Evolutionary conservation across 2,113 vertebrate species (phyloP).

Genomic region (Ardeotis arabs): DNA sequence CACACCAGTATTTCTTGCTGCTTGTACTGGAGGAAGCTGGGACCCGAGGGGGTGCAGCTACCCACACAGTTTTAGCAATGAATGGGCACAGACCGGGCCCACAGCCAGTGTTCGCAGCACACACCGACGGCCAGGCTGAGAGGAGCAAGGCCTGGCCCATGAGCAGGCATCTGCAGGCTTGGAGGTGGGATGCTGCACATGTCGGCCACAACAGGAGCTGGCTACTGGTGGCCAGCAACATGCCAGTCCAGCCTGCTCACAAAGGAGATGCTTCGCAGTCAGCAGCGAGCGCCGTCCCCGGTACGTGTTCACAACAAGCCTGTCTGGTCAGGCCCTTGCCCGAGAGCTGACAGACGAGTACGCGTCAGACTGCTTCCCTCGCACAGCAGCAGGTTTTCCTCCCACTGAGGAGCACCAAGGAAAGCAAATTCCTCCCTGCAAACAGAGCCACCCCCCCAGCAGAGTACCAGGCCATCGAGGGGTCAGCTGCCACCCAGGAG

Average conservation of each 20-base stretch:
- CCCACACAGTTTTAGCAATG: rapidly evolving
- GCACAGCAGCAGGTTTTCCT: background rate
- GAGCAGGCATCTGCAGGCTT: background rate
- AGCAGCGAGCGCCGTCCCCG: rapidly evolving
- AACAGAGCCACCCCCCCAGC: background rate
- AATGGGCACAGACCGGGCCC: background rate
- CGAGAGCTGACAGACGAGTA: background rate
- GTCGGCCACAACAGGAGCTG: background rate
- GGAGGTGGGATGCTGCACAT: rapidly evolving
- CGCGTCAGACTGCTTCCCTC: background rate
- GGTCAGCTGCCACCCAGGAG: background rate
- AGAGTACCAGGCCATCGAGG: background rate
- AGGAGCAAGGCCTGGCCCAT: background rate
- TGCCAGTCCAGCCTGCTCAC: background rate
- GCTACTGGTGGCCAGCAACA: background rate
- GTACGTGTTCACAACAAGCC: background rate
- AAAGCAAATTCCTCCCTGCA: background rate
- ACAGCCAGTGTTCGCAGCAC: background rate
- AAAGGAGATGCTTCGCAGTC: background rate
- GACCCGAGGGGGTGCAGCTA: background rate
- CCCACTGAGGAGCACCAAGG: background rate
- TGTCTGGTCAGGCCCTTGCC: background rate
- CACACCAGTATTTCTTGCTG: background rate
- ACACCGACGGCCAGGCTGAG: background rate
- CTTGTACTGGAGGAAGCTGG: background rate